Evolutionary conservation across 1,140 invertebrate genomes (phyloP), one percentile per base, ranked within the genome.

Genomic region (Zaprionus lachaisei): DNA sequence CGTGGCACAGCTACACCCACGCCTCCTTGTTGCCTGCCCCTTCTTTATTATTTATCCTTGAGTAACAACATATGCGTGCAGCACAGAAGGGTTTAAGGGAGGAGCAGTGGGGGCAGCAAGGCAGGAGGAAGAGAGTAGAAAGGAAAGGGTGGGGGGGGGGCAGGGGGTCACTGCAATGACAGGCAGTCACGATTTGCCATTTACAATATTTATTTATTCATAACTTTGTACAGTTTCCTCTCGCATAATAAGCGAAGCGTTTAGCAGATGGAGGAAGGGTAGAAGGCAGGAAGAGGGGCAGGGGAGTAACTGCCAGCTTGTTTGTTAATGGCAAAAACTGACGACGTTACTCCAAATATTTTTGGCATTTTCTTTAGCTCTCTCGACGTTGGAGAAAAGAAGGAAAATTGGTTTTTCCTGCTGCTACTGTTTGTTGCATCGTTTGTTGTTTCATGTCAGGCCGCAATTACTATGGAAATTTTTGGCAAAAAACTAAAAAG

Each of bases 141-240:
- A 3, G 28, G 38, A 5, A 47, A 1, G 51, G 47, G 37, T 28
- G 1, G 15, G 28, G 22, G 0, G 37, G 26, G 9, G 31, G 31
- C 17, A 7, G 24, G 11, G 15, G 24, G 28, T 20, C 51, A 56
- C 38, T 58, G 65, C 72, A 87, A 87, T 79, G 83, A 84, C 81
- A 89, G 81, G 54, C 81, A 87, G 84, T 89, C 84, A 87, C 84
- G 84, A 89, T 87, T 84, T 84, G 44, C 81, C 81, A 90, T 84
- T 89, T 87, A 79, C 72, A 84, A 87, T 87, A 90, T 87, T 87
- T 87, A 87, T 87, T 87, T 87, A 87, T 87, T 87, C 84, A 87
- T 87, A 87, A 84, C 81, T 89, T 77, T 66, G 79, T 58, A 74
- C 76, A 77, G 73, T 77, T 83, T 76, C 58, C 62, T 79, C 74